These are phyloP conservation scores for Atherinosoma microstoma DNA, from an alignment of 2,797 vertebrate species.

Conservation along the genomic window DNA sequence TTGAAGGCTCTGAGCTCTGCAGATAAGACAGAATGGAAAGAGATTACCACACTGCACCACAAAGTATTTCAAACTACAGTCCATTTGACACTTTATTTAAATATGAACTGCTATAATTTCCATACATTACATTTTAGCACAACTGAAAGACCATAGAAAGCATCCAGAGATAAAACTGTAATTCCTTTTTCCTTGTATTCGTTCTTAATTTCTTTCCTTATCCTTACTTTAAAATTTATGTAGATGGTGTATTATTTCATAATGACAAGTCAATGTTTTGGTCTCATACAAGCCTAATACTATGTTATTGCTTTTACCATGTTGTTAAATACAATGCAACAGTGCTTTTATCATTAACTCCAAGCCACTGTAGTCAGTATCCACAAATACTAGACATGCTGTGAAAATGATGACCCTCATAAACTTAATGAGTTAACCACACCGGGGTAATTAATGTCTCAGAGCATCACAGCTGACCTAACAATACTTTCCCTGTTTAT, in stretches of 20 bases:
- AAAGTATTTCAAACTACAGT: conserved; percentile 38
- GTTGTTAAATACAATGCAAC: conserved; percentile 55
- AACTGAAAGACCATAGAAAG: conserved; percentile 15
- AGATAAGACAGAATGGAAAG: conserved; percentile 67
- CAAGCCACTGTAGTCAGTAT: conserved; percentile 22
- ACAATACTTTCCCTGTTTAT: conserved; percentile 20
- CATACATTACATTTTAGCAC: conserved; percentile 1
- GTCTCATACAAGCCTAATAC: conserved; percentile 38
- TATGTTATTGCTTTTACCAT: conserved; percentile 41
- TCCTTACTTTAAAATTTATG: conserved; percentile 34
- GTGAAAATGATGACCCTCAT: conserved; percentile 59
- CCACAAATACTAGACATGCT: conserved; percentile 51
- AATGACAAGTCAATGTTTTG: conserved; percentile 48
- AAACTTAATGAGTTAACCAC: conserved; percentile 63
- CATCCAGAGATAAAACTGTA: conserved; percentile 27
- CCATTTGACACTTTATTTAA: conserved; percentile 38
- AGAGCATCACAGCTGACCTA: conserved; percentile 15
- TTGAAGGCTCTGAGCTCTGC: conserved; percentile 65
- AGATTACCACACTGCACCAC: conserved; percentile 60
- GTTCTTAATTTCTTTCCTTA: conserved; percentile 32
- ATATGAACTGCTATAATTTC: conserved; percentile 15
- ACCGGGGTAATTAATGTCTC: conserved; percentile 28
- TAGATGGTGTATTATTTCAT: conserved; percentile 49
- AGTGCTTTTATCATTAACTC: conserved; percentile 60
- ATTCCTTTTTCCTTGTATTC: neutral